phyloP scores from a whole-genome alignment of 2,888 invertebrate species.

The Noctua janthe region DNA sequence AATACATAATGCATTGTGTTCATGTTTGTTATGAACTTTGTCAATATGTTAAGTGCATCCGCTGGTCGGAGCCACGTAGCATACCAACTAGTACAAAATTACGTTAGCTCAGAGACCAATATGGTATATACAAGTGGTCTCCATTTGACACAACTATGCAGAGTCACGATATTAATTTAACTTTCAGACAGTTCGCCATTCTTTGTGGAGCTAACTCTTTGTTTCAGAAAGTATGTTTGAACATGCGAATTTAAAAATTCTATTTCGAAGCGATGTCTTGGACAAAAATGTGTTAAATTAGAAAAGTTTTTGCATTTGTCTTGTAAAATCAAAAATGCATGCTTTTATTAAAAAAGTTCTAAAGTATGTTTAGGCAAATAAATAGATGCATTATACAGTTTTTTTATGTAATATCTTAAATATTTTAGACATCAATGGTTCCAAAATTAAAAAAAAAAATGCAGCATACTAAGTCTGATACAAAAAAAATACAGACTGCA shows the following conservation, averaged over 20 bases:
- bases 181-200: conserved; percentile 47
- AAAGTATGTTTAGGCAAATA: background rate
- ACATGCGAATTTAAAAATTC: conserved; percentile 34
- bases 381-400: background rate
- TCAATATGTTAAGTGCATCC: conserved; percentile 65
- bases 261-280: conserved; percentile 23
- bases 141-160: conserved; percentile 54
- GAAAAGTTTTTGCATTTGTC: conserved; percentile 35
- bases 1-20: conserved; percentile 52
- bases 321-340: conserved; percentile 38
- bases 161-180: conserved; percentile 60
- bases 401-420: background rate
- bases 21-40: conserved; percentile 62
- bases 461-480: background rate
- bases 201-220: conserved; percentile 37
- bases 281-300: conserved; percentile 29
- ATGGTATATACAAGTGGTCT: conserved; percentile 37
- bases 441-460: background rate
- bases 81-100: conserved; percentile 60
- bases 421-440: background rate
- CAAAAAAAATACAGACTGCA: background rate
- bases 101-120: conserved; percentile 53
- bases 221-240: conserved; percentile 47
- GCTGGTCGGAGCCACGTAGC: conserved; percentile 38
- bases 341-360: conserved; percentile 15